Conservation (phyloP, 2,888 invertebrate genomes). For the Hydraecia micacea region DNA sequence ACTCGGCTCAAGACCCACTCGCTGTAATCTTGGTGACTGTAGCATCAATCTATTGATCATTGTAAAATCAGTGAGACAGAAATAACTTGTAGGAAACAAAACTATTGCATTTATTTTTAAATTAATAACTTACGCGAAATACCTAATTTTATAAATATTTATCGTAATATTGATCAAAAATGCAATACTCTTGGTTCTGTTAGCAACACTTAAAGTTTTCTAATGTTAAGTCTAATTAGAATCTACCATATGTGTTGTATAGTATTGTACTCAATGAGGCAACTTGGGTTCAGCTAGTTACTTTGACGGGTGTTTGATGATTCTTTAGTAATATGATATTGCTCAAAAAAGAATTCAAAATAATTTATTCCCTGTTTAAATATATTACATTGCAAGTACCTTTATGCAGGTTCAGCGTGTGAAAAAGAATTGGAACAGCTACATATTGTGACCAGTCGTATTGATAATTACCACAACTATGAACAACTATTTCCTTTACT, state of each 20-base stretch:
- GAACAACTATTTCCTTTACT: constrained; percentile 69
- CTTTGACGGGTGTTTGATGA: constrained; percentile 79
- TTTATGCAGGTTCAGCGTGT: constrained; percentile 60
- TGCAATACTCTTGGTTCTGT: constrained; percentile 73
- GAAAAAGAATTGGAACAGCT: constrained; percentile 68
- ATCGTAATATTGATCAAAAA: constrained; percentile 19
- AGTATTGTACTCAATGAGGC: constrained; percentile 72
- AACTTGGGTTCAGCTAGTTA: constrained; percentile 80
- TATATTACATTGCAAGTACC: constrained; percentile 15
- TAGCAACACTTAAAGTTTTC: constrained; percentile 56
- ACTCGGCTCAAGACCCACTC: constrained; percentile 81
- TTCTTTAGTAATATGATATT: constrained; percentile 87
- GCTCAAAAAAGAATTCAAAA: constrained; percentile 53
- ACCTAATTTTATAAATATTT: not conserved
- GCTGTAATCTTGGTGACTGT: constrained; percentile 83
- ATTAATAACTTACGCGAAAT: not conserved
- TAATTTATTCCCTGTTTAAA: not conserved
- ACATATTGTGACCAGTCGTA: constrained; percentile 60
- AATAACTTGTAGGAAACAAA: constrained; percentile 68
- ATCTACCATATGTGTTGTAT: constrained; percentile 63
- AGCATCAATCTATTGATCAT: constrained; percentile 77
- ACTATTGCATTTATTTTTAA: constrained; percentile 69
- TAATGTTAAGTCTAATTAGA: constrained; percentile 68
- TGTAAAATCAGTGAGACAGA: constrained; percentile 82
- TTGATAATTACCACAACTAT: constrained; percentile 65